Evolutionary conservation across 2,888 invertebrate species (phyloP).

Genomic region (Dasysyrphus tricinctus): DNA sequence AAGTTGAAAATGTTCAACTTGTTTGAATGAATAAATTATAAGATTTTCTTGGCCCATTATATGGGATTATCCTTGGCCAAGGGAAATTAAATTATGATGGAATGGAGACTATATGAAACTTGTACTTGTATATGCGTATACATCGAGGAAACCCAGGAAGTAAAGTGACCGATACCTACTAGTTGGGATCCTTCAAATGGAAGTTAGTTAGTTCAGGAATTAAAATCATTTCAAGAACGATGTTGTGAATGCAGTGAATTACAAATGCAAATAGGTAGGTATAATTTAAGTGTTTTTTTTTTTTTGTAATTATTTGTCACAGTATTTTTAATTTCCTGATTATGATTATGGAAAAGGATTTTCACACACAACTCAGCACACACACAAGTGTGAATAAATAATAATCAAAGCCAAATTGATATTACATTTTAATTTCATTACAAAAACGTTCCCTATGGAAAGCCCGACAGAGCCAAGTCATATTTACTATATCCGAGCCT

Average conservation of each 20-base stretch:
- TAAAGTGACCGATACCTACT: conserved; percentile 24
- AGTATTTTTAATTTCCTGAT: conserved; percentile 67
- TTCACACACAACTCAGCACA: neutral
- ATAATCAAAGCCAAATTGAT: conserved; percentile 73
- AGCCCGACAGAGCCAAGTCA: neutral
- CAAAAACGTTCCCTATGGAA: conserved; percentile 35
- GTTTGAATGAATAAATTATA: conserved; percentile 65
- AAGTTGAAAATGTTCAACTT: conserved; percentile 67
- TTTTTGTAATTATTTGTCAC: conserved; percentile 2
- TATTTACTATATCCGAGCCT: conserved; percentile 19
- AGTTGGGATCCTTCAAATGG: conserved; percentile 11
- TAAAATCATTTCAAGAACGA: conserved; percentile 26
- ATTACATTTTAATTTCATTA: conserved; percentile 74
- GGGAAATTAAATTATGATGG: conserved; percentile 44
- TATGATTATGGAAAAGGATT: conserved; percentile 47
- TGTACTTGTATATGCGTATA: neutral
- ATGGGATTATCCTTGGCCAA: conserved; percentile 58
- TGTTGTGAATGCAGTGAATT: conserved; percentile 28
- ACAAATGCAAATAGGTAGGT: conserved; percentile 61
- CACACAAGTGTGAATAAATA: conserved; percentile 23
- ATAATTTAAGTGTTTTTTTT: conserved; percentile 25
- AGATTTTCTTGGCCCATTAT: conserved; percentile 59
- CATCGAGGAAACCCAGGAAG: conserved; percentile 28
- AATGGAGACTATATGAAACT: conserved; percentile 42
- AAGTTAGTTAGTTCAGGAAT: conserved; percentile 25